Evolutionary conservation across 2,888 invertebrate genomes (phyloP), one percentile per base, ranked within the genome.

Genomic region (Rhingia rostrata): DNA sequence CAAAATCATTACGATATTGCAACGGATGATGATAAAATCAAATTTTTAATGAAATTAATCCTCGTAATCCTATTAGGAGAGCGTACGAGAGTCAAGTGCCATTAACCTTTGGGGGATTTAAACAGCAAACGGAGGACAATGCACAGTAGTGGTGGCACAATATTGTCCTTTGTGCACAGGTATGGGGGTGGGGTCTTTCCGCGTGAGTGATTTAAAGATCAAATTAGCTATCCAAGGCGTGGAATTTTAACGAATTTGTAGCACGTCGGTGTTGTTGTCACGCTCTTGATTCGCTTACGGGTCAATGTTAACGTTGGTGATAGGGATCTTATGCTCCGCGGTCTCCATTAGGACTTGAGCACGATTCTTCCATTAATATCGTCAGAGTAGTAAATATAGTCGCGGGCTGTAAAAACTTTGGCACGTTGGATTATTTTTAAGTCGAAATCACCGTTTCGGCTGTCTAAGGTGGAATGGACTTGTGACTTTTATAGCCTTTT

Each of bases 301-400:
- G 69, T 69, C 77, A 77, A 77, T 69, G 69, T 61, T 77, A 69
- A 60, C 10, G 69, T 61, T 7, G 12, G 6, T 54, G 77, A 77
- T 77, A 61, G 54, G 35, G 3, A 61, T 72, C 61, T 10, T n/a
- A 37, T 37, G 63, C n/a, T 30, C 4, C 14, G 30, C 37, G 35
- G 43, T 22, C 53, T 35, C 14, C 61, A 63, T 63, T 4, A 45
- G 45, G n/a, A 37, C n/a, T 33, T 45, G 3, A 12, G 33, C 53
- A 63, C 43, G 37, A 30, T 45, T 45, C 30, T 30, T 22, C 30
- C 35, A 63, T 73, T 63, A 73, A 53, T 73, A 9, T 60, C 45
- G 35, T 22, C 37, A 37, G 12, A 37, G 32, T 73, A 45, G 41
- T 60, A 60, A 30, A 49, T 47, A 14, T 22, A 22, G 47, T 2